Evolutionary conservation across 1,140 invertebrate species (phyloP), one percentile per base, ranked within the genome.

Genomic region (Cyclina sinensis): DNA sequence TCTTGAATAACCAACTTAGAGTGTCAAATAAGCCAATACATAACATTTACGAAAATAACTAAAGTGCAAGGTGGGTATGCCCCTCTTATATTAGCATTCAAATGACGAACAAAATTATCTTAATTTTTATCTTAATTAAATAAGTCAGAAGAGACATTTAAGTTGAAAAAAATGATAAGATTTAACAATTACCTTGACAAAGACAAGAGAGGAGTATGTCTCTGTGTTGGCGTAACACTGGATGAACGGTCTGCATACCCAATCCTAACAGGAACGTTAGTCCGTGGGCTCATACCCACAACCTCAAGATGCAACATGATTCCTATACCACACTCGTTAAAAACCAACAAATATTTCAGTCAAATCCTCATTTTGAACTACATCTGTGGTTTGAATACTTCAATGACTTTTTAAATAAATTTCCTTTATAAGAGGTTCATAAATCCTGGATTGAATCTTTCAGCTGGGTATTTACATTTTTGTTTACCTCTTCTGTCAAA

Each of bases 251-350:
- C 86, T 16, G 86, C 46, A 62, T 88, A 88, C n/a, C 86, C 79
- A 30, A 88, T 88, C 24, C 65, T 51, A 4, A 88, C 79, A 32
- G 86, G 78, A 9, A 65, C 86, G 65, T 62, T 81, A 11, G 86
- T 82, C 24, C 86, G 46, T 24, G 86, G 86, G 37, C 86, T 88
- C 80, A 88, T 82, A 9, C 86, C 86, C 48, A 88, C 79, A 46
- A 88, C 68, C 43, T 88, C 86, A 35, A 88, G 79, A 70, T 88
- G 86, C 43, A 88, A 76, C 86, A 88, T 88, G 39, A 37, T 82
- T 32, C 37, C 24, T 35, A 16, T 18, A 32, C 18, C 21, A 4
- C 11, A 37, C 16, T 7, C 24, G n/a, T 5, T 24, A 37, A 70
- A 37, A 35, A 37, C 30, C 30, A 39, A n/a, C 32, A 70, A 18